Evolutionary conservation across 2,113 vertebrate genomes (phyloP).

Genomic region (Campylorhamphus procurvoides): DNA sequence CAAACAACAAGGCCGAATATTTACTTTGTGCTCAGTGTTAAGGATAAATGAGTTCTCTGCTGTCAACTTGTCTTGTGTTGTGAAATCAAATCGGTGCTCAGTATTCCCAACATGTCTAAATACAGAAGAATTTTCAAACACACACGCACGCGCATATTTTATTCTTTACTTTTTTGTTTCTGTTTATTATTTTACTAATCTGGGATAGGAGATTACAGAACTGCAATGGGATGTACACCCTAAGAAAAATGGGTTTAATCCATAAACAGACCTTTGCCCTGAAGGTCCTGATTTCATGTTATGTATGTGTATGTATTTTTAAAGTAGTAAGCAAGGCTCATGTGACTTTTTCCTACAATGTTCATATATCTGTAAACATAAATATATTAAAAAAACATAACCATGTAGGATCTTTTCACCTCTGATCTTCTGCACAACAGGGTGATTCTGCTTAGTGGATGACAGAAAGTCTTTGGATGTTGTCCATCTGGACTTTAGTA

Average conservation of each 20-base stretch:
- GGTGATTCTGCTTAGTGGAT: not conserved
- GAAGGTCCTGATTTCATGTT: not conserved
- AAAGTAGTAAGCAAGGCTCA: not conserved
- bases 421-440: not conserved
- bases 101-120: not conserved
- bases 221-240: not conserved
- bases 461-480: not conserved
- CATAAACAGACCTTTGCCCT: not conserved
- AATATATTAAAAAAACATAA: not conserved
- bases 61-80: not conserved
- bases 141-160: not conserved
- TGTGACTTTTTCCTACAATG: not conserved
- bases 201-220: not conserved
- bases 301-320: not conserved
- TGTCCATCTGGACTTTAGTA: not conserved
- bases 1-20: constrained; percentile 60
- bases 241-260: not conserved
- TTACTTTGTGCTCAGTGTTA: constrained; percentile 44
- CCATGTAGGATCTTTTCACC: not conserved
- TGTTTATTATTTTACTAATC: not conserved
- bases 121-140: constrained; percentile 1
- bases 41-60: constrained; percentile 49
- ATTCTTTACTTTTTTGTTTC: not conserved
- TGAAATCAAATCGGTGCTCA: constrained; percentile 2
- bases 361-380: accelerated